Evolutionary conservation across 2,888 invertebrate genomes (phyloP).

Genomic region (Campoletis raptor): DNA sequence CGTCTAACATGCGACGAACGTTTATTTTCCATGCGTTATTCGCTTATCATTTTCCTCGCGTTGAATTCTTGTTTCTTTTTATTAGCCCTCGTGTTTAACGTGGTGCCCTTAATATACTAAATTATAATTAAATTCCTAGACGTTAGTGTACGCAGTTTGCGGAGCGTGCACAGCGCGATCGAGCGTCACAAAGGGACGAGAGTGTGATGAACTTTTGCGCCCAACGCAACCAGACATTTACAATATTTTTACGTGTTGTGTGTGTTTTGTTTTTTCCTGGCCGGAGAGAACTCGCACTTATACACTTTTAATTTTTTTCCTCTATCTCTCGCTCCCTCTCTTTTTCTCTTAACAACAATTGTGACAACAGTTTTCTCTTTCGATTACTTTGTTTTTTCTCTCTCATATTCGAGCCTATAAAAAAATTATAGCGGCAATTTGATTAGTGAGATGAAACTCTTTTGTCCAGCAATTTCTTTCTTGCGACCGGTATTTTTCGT

Average conservation of each 20-base stretch:
- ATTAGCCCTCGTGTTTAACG: slow-evolving; percentile 24
- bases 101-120: slow-evolving; percentile 12
- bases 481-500: neutral
- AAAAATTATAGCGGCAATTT: neutral
- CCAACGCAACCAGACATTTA: slow-evolving; percentile 51
- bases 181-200: slow-evolving; percentile 18
- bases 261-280: neutral
- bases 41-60: neutral
- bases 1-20: slow-evolving; percentile 10
- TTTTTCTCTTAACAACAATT: neutral
- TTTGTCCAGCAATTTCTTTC: neutral
- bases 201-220: slow-evolving; percentile 38
- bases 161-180: slow-evolving; percentile 48
- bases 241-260: slow-evolving; percentile 9
- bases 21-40: neutral
- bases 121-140: slow-evolving; percentile 1
- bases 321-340: neutral
- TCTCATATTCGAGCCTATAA: neutral
- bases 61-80: neutral
- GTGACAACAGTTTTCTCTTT: neutral
- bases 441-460: neutral
- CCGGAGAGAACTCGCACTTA: neutral
- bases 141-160: slow-evolving; percentile 25
- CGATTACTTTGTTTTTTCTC: neutral
- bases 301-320: neutral